These are phyloP conservation scores for Sorex fumeus DNA, from an alignment of 2,113 vertebrate genomes.

Conservation along the genomic window DNA sequence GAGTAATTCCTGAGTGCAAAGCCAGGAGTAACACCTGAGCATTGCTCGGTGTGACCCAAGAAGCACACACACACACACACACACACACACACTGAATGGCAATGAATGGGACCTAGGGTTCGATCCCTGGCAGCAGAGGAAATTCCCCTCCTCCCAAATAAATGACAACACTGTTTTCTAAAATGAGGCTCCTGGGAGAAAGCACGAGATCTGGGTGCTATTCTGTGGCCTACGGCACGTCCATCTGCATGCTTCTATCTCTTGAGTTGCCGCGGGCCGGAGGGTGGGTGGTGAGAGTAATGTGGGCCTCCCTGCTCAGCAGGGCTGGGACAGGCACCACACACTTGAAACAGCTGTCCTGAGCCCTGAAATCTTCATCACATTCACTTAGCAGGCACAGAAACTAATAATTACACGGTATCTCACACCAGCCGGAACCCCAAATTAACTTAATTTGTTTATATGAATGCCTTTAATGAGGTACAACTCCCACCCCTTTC, in stretches of 20 bases:
- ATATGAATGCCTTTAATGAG: conserved; percentile 57
- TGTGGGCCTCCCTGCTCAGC: rapidly evolving
- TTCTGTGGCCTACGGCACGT: neutral
- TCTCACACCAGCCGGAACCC: conserved; percentile 66
- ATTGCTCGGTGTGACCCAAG: too few relatives aligned
- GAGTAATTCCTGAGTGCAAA: too few relatives aligned
- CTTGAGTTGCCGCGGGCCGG: neutral
- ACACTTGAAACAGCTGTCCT: conserved; percentile 21
- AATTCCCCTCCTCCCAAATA: neutral
- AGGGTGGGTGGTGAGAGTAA: neutral
- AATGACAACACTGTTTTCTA: conserved; percentile 28
- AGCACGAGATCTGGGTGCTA: neutral
- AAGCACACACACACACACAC: too few relatives aligned
- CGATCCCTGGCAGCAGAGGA: too few relatives aligned
- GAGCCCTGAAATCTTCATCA: conserved; percentile 48
- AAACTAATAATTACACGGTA: conserved; percentile 64
- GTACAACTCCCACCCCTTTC: conserved; percentile 15
- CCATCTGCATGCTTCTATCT: neutral
- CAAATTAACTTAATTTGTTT: conserved; percentile 79
- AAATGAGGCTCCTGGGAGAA: neutral
- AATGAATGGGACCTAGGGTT: too few relatives aligned
- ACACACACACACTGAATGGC: too few relatives aligned
- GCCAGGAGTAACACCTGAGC: too few relatives aligned
- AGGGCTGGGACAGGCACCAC: neutral
- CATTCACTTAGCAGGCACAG: conserved; percentile 15